Conservation (phyloP, 1,140 invertebrate species). For the Anastrepha obliqua region DNA sequence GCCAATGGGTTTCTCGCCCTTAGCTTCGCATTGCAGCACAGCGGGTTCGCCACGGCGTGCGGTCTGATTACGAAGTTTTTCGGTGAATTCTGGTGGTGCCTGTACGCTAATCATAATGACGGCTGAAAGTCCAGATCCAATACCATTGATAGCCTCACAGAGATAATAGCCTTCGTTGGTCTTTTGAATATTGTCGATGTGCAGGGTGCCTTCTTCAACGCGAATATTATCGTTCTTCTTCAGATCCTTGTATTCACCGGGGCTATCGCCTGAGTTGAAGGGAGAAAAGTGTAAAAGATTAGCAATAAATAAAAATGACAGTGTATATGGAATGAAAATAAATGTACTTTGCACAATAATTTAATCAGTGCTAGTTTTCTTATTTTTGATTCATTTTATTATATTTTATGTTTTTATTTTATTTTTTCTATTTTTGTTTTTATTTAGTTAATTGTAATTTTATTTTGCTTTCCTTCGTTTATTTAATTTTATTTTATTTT, state of each 20-base stretch:
- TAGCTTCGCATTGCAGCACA: conserved; percentile 95
- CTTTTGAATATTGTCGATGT: conserved; percentile 92
- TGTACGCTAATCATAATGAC: conserved; percentile 95
- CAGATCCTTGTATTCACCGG: conserved; percentile 93
- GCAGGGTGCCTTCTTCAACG: conserved; percentile 92
- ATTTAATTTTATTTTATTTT: no score
- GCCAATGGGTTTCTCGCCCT: conserved; percentile 96
- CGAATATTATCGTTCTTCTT: conserved; percentile 91
- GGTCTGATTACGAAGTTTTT: conserved; percentile 92
- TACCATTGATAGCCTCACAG: conserved; percentile 96
- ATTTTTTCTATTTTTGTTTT: no score
- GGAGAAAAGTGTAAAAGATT: not conserved
- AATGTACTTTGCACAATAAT: no score
- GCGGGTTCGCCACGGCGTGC: conserved; percentile 92
- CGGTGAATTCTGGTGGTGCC: conserved; percentile 95
- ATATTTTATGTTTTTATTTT: no score
- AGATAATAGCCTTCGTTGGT: conserved; percentile 95
- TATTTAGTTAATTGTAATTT: no score
- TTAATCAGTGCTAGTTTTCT: no score
- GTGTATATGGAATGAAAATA: no score
- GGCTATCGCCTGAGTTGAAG: conserved; percentile 83
- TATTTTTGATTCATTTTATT: no score
- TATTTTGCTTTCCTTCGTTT: no score
- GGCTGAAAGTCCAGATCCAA: conserved; percentile 94
- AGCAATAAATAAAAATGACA: not conserved